Evolutionary conservation across 2,888 invertebrate genomes (phyloP), one percentile per base, ranked within the genome.

Genomic region (Apocheima hispidaria): DNA sequence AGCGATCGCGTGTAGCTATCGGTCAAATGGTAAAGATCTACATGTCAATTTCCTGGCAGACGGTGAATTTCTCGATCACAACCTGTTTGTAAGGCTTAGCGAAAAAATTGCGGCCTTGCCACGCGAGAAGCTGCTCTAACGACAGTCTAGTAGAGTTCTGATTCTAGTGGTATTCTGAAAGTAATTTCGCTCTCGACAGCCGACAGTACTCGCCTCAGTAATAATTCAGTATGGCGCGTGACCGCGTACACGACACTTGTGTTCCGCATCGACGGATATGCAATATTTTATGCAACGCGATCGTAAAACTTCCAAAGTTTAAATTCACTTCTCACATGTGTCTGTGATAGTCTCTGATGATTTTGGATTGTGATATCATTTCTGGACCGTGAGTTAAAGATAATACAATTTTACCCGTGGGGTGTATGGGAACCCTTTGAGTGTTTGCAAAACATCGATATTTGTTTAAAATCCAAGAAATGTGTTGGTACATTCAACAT

Each of bases 181-280:
- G 79, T 79, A 87, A 90, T 90, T 91, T 90, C 90, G 89, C 88
- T 90, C 88, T 89, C 87, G 70, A 82, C 83, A 76, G 82, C 76
- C 75, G 78, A 76, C 82, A 72, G 81, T 82, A 77, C 74, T 79
- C 72, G 77, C 72, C 41, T 81, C 78, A 41, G 48, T 36, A 86
- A 87, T 88, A 86, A 89, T 87, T 89, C 85, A 91, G 91, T 91
- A 79, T 67, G 78, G 82, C 89, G 89, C 87, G 86, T 85, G 88
- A 84, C 83, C 77, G 84, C 85, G 85, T 79, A 73, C 75, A 66
- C 67, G 69, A 60, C 68, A 76, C 84, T 86, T 77, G 82, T 73
- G 69, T 74, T 64, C 66, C 60, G 73, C 68, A 66, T 60, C 67
- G 60, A 65, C 70, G 68, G 62, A 69, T 70, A 66, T 70, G 66